Conservation (phyloP, 2,888 invertebrate genomes). For the Drosophila antonietae region DNA sequence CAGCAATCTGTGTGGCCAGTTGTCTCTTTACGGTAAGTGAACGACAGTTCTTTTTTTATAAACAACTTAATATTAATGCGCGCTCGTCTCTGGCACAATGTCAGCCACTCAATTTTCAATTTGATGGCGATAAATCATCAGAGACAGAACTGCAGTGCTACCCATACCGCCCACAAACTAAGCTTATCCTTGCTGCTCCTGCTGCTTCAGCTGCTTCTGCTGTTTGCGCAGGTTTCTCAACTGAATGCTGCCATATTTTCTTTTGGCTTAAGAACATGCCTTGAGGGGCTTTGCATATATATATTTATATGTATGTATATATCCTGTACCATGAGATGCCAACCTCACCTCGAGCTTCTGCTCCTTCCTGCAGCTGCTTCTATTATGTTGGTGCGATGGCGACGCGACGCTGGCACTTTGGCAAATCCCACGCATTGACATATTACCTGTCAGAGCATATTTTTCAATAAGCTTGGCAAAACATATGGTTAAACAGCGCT, state of each 20-base stretch:
- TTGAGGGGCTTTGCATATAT: slow-evolving; percentile 53
- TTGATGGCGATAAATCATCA: slow-evolving; percentile 68
- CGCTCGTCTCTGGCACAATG: slow-evolving; percentile 45
- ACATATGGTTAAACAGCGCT: slow-evolving; percentile 60
- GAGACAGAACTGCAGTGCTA: slow-evolving; percentile 40
- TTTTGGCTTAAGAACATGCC: slow-evolving; percentile 60
- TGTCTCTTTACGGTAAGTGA: slow-evolving; percentile 92
- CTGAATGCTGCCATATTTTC: slow-evolving; percentile 75
- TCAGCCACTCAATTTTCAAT: slow-evolving; percentile 69
- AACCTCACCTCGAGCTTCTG: not conserved
- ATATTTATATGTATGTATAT: not conserved
- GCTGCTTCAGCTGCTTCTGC: not conserved
- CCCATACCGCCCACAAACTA: not conserved
- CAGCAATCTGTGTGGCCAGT: slow-evolving; percentile 94
- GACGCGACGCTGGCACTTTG: slow-evolving; percentile 65
- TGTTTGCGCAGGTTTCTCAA: slow-evolving; percentile 17
- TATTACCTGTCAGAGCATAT: slow-evolving; percentile 81
- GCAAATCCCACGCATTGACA: slow-evolving; percentile 78
- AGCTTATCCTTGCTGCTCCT: slow-evolving; percentile 17
- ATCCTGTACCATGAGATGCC: slow-evolving; percentile 25
- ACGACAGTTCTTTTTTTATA: not conserved
- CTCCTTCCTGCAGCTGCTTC: slow-evolving; percentile 35
- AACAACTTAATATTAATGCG: slow-evolving; percentile 33
- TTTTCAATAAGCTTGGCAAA: slow-evolving; percentile 80
- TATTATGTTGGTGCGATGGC: slow-evolving; percentile 58